A percentile compares a stretch with the other conserved stretches of the same genome.
phyloP scores from a whole-genome alignment of 2,888 invertebrate species.

The Cephus pulcher region DNA sequence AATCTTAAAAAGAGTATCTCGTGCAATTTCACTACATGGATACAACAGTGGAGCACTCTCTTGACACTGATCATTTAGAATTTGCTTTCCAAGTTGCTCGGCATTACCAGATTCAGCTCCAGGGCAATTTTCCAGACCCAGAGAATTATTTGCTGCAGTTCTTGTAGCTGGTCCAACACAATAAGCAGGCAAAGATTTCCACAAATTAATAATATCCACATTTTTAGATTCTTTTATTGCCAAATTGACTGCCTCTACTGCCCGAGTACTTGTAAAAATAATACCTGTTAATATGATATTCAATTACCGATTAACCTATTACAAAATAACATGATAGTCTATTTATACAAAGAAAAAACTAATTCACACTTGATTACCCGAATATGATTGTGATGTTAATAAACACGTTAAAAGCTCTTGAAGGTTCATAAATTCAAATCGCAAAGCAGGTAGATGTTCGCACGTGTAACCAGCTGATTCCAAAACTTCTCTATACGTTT shows the following conservation, averaged over 20 bases:
- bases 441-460: slow-evolving; percentile 46
- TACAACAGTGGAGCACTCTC: slow-evolving; percentile 48
- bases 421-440: slow-evolving; percentile 54
- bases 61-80: slow-evolving; percentile 32
- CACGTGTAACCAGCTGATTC: slow-evolving; percentile 51
- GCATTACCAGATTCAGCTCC: slow-evolving; percentile 58
- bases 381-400: slow-evolving; percentile 39
- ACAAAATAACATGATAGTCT: background rate
- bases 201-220: slow-evolving; percentile 33
- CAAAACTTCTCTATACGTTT: slow-evolving; percentile 46
- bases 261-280: slow-evolving; percentile 59
- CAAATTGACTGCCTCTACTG: slow-evolving; percentile 51
- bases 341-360: background rate
- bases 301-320: slow-evolving; percentile 4
- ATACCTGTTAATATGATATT: slow-evolving; percentile 41
- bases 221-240: slow-evolving; percentile 29
- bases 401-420: slow-evolving; percentile 41
- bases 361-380: slow-evolving; percentile 43
- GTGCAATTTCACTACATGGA: slow-evolving; percentile 60
- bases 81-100: slow-evolving; percentile 48
- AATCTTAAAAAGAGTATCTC: slow-evolving; percentile 50
- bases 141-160: slow-evolving; percentile 38
- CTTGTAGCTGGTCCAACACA: slow-evolving; percentile 59
- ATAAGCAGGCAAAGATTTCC: slow-evolving; percentile 49
- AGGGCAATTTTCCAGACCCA: slow-evolving; percentile 46